Percentiles rank a stretch among this genome's conserved stretches.
Conservation (phyloP, 2,797 vertebrate species). For the Australoheros facetus region DNA sequence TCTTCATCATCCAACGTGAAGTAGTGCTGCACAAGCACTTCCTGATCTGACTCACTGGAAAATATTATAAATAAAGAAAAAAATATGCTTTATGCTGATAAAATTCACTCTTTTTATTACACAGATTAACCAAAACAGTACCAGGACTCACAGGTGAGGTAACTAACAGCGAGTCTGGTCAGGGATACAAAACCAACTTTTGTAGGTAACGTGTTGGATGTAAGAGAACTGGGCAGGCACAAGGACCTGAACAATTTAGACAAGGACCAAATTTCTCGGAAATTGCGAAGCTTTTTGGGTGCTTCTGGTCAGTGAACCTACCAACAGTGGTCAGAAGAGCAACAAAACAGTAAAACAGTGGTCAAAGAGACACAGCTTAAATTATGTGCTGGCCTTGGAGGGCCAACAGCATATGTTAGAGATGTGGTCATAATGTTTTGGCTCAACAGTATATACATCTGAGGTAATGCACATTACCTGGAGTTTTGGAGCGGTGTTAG, state of each 20-base stretch:
- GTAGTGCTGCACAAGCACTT: slow-evolving; percentile 71
- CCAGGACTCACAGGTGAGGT: accelerated
- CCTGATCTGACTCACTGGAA: slow-evolving; percentile 66
- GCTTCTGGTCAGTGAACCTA: no score
- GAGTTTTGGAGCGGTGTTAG: slow-evolving; percentile 48
- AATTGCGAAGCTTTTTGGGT: neutral
- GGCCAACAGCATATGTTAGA: neutral
- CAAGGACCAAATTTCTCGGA: neutral
- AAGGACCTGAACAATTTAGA: neutral
- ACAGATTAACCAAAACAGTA: neutral
- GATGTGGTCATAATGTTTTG: neutral
- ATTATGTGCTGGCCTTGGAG: accelerated
- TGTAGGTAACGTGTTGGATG: neutral
- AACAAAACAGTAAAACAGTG: no score
- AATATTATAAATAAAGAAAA: neutral
- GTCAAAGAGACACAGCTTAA: neutral
- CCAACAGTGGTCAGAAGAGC: no score
- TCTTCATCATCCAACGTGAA: slow-evolving; percentile 63
- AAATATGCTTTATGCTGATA: neutral
- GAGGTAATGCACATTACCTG: slow-evolving; percentile 53
- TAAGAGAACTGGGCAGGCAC: neutral
- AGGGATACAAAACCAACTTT: neutral
- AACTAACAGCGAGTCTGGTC: accelerated
- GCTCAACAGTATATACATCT: accelerated
- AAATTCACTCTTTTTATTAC: neutral